Evolutionary conservation across 2,113 vertebrate species (phyloP).

Genomic region (Sprattus sprattus): DNA sequence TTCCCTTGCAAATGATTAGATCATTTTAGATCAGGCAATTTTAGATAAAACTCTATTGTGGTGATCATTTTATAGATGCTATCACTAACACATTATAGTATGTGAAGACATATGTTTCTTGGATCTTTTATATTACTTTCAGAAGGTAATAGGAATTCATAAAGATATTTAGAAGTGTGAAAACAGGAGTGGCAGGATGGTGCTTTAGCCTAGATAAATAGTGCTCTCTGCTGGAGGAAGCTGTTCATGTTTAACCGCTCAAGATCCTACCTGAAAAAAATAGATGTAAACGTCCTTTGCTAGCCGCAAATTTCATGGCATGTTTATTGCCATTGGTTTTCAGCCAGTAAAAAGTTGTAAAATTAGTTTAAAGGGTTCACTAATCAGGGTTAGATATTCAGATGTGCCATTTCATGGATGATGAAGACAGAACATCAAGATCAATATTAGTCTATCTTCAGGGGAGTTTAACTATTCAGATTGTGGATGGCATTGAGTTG

Average conservation of each 20-base stretch:
- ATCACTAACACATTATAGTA: neutral
- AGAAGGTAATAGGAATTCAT: neutral
- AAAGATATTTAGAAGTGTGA: neutral
- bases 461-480: neutral
- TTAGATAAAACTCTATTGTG: no score
- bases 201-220: neutral
- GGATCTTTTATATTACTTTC: neutral
- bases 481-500: neutral
- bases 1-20: no score
- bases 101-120: neutral
- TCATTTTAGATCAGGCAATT: no score
- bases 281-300: neutral
- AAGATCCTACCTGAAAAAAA: neutral
- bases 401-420: neutral
- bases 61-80: neutral
- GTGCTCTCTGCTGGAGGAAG: conserved; percentile 1
- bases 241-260: neutral
- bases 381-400: neutral
- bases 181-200: neutral
- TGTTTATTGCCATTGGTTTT: neutral
- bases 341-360: neutral
- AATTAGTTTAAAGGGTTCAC: neutral
- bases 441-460: neutral
- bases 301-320: neutral
- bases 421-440: neutral